Evolutionary conservation across 2,888 invertebrate genomes (phyloP).

Genomic region (Oegoconia quadripuncta): DNA sequence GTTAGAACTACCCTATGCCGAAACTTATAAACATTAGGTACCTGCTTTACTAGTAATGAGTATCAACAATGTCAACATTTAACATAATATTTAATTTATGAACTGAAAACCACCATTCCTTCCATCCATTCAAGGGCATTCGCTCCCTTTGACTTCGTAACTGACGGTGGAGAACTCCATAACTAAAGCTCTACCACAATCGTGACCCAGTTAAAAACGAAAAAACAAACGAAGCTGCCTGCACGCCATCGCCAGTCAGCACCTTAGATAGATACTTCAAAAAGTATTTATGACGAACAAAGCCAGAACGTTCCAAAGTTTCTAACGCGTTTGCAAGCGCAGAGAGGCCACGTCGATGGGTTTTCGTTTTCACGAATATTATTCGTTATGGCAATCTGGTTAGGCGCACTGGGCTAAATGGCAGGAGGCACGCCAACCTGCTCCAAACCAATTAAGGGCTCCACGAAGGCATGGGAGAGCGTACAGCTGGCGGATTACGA

Average conservation of each 20-base stretch:
- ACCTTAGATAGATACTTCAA: slow-evolving; percentile 48
- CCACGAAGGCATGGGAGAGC: slow-evolving; percentile 73
- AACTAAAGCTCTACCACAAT: too few species aligned
- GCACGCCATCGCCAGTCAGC: slow-evolving; percentile 47
- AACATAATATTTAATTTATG: slow-evolving; percentile 43
- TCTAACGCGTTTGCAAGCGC: slow-evolving; percentile 34
- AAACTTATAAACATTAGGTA: slow-evolving; percentile 52
- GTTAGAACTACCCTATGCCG: slow-evolving; percentile 69
- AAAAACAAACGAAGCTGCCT: slow-evolving; percentile 34
- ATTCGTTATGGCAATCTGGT: slow-evolving; percentile 74
- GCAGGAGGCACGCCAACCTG: slow-evolving; percentile 62
- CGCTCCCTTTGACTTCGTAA: too few species aligned
- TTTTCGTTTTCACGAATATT: slow-evolving; percentile 68
- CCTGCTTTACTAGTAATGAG: slow-evolving; percentile 31
- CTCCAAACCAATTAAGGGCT: slow-evolving; percentile 76
- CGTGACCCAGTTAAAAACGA: slow-evolving; percentile 42
- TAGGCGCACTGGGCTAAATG: slow-evolving; percentile 70
- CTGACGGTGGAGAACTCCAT: too few species aligned
- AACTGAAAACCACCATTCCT: too few species aligned
- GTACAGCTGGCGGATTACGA: slow-evolving; percentile 67
- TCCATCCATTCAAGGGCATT: too few species aligned
- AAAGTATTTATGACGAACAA: slow-evolving; percentile 46
- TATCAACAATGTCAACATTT: slow-evolving; percentile 41
- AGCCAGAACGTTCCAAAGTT: slow-evolving; percentile 45
- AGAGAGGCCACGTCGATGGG: slow-evolving; percentile 51